Base-by-base conservation (phyloP, 1,140 invertebrate species). In the Nymphalis io region DNA sequence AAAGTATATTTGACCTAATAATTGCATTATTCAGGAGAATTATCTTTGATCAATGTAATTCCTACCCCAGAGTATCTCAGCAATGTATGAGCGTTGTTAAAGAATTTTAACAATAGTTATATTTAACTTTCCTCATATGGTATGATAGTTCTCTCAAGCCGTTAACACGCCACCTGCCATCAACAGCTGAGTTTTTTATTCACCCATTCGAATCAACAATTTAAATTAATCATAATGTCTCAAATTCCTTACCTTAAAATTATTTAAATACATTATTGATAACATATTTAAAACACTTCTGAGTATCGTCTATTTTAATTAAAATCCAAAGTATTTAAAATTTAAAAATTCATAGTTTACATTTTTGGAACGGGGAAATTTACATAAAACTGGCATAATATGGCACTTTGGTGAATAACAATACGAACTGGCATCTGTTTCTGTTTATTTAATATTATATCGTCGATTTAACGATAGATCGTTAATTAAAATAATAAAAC, bases 181-280 rank as follows among this genome's bases (percentile, higher is more conserved):
- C 59, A 72, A 68, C 70, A 72, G 70, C 70, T 72, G 70, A 60
- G 18, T 68, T 68, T 68, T 68, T 68, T 68, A 55, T 55, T 55
- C 21, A 55, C 15, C 15, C 39, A 38, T 18, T 20, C 18, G 20
- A 21, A 53, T 53, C 27, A 40, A 60, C 59, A 18, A 46, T 39
- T 68, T 68, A 68, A 68, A 53, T 58, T 58, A 58, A 51, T 53
- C 16, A 63, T 48, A 51, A 53, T 15, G 51, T 55, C 51, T 55
- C 23, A 13, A 27, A 55, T 55, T 27, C 51, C 51, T 55, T 55
- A 27, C 51, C 51, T 55, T 55, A 55, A 55, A 23, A n/a, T 27
- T 27, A 2, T 55, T 21, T n/a, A 20, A 51, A 51, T 51, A 51
- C 10, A 20, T n/a, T 15, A 51, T n/a, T n/a, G n/a, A 51, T 46